A percentile compares a stretch with the other conserved stretches of the same genome.
Conservation (phyloP, 2,888 invertebrate genomes). For the Calliopum simillimum region DNA sequence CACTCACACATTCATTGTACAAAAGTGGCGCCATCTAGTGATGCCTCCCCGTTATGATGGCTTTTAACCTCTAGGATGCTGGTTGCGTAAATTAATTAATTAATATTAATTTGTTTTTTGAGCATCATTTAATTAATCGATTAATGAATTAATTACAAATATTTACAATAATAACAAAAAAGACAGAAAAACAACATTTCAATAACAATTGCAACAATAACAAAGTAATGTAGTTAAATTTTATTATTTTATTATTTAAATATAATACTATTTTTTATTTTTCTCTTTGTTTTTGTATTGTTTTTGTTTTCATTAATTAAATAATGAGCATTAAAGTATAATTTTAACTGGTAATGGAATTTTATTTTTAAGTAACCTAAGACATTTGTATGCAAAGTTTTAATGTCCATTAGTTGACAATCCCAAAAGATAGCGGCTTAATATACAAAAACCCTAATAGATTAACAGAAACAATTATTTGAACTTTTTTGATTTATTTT, state of each 20-base stretch:
- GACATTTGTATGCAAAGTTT: too few species aligned
- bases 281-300: background rate
- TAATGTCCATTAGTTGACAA: too few species aligned
- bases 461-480: too few species aligned
- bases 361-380: background rate
- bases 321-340: background rate
- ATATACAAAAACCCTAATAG: too few species aligned
- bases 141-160: slow-evolving; percentile 17
- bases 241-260: background rate
- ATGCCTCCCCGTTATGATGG: slow-evolving; percentile 44
- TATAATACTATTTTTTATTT: background rate
- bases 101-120: slow-evolving; percentile 18
- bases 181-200: slow-evolving; percentile 6
- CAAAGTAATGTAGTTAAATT: slow-evolving; percentile 16
- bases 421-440: too few species aligned
- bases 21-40: slow-evolving; percentile 31
- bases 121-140: slow-evolving; percentile 12
- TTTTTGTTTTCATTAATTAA: background rate
- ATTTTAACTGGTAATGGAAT: slow-evolving; percentile 10
- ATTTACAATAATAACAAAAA: slow-evolving; percentile 12
- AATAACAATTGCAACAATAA: slow-evolving; percentile 25
- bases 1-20: background rate
- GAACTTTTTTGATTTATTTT: too few species aligned
- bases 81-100: slow-evolving; percentile 44
- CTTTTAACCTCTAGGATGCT: slow-evolving; percentile 51